A percentile compares a stretch with the other conserved stretches of the same genome.
Evolutionary conservation across 2,888 invertebrate genomes (phyloP).

Genomic region (Nomada fabriciana): DNA sequence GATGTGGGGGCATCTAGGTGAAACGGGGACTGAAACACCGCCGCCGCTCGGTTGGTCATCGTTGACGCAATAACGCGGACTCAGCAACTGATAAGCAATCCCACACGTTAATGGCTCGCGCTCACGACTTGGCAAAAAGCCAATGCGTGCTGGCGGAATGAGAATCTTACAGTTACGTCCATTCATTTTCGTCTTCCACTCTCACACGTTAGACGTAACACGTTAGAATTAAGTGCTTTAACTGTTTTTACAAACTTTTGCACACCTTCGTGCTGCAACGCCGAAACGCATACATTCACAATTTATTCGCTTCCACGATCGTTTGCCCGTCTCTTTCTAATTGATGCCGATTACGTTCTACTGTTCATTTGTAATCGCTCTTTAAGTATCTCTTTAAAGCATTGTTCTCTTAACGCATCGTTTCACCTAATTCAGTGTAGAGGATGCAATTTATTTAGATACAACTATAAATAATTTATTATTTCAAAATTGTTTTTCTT

Average conservation of each 20-base stretch:
- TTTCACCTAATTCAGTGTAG: neutral
- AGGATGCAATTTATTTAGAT: neutral
- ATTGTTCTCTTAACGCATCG: neutral
- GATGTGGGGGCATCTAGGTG: constrained; percentile 72
- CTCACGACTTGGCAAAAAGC: constrained; percentile 77
- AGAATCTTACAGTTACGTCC: constrained; percentile 59
- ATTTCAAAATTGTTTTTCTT: too few species aligned
- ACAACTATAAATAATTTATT: too few species aligned
- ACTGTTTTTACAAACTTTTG: constrained; percentile 35
- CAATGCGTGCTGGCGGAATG: constrained; percentile 70
- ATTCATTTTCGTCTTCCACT: constrained; percentile 52
- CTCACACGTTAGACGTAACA: neutral
- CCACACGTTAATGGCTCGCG: constrained; percentile 77
- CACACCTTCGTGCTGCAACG: neutral
- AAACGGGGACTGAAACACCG: constrained; percentile 71
- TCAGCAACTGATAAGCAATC: constrained; percentile 81
- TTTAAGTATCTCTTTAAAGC: neutral
- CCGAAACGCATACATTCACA: neutral
- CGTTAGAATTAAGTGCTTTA: neutral
- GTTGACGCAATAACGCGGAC: constrained; percentile 74
- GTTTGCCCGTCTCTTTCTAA: constrained; percentile 1
- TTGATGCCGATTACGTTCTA: neutral
- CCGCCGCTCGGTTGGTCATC: constrained; percentile 77
- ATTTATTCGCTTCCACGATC: neutral
- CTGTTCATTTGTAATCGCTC: neutral